Evolutionary conservation across 53 echinoderm and acorn worm genomes (phyloP).

Genomic region (Antedon mediterranea): DNA sequence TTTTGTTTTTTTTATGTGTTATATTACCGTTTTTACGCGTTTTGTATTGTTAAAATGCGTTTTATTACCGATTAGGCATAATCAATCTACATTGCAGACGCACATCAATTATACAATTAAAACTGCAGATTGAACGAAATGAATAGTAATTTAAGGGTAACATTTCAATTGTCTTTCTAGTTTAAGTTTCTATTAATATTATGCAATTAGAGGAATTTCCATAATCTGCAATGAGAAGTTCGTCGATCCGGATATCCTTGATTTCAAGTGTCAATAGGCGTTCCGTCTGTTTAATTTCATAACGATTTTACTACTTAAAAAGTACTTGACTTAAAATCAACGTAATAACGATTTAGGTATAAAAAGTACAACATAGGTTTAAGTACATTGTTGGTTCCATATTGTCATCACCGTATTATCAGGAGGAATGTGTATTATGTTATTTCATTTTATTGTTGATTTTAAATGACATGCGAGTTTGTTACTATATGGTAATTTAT

Average conservation of each 20-base stretch:
- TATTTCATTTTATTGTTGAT: neutral
- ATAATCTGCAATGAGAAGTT: neutral
- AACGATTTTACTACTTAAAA: neutral
- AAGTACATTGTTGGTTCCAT: neutral
- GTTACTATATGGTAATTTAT: neutral
- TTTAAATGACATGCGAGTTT: neutral
- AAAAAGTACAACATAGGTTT: neutral
- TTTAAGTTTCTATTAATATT: neutral
- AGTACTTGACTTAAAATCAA: neutral
- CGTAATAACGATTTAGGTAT: neutral
- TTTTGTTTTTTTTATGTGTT: too few relatives aligned
- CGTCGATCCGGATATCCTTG: neutral
- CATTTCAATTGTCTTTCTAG: neutral
- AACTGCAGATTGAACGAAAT: too few relatives aligned
- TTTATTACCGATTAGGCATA: too few relatives aligned
- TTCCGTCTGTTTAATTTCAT: constrained; percentile 1
- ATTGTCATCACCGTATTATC: neutral
- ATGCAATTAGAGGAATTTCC: neutral
- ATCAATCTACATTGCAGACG: too few relatives aligned
- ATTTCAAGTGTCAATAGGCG: neutral
- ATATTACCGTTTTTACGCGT: too few relatives aligned
- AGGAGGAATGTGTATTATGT: neutral
- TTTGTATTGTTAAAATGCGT: too few relatives aligned
- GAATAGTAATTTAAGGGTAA: too few relatives aligned
- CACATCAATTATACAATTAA: too few relatives aligned